Base-by-base conservation (phyloP, 2,888 invertebrate genomes). In the Oligia fasciuncula region DNA sequence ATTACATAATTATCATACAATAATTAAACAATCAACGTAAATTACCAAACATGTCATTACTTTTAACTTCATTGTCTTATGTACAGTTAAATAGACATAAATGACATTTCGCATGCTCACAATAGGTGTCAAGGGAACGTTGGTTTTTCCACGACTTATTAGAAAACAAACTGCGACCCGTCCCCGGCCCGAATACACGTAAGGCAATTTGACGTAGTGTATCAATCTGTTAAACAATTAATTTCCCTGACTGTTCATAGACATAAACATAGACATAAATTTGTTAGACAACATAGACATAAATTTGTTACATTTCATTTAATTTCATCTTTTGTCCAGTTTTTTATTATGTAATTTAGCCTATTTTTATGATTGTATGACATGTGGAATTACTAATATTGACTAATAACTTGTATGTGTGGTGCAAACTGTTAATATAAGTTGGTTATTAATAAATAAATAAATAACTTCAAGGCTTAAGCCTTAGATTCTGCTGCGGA, bases 71-170 rank as follows among this genome's bases (percentile, higher is more conserved):
- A 86, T 78, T 86, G 85, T 85, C 49, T 67, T 54, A 67, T 19
- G 43, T 66, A 51, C 49, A 54, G 40, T 68, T 76, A 74, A 62
- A 40, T 29, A 62, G 67, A 62, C 46, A 54, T 86, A 80, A 85
- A 79, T 73, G 57, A 83, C 83, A 75, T 73, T 76, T 74, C 63
- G 73, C 77, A 67, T 66, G 83, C 85, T 72, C 76, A 78, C 82
- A 81, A 87, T 86, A 73, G 80, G 74, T 90, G 91, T 91, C 91
- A 91, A 91, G 91, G 91, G 83, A 60, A 73, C 68, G 40, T 8
- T 62, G 76, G 82, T 88, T 89, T 86, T 88, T 89, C 77, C 82
- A 62, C 67, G 60, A 77, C 70, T 86, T 88, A 85, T 85, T 87
- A 86, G 78, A 88, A 85, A 85, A 84, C 79, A 83, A 84, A 83